Percentiles rank a stretch among this genome's conserved stretches.
phyloP scores from a whole-genome alignment of 2,113 vertebrate genomes.

The Podilymbus podiceps region DNA sequence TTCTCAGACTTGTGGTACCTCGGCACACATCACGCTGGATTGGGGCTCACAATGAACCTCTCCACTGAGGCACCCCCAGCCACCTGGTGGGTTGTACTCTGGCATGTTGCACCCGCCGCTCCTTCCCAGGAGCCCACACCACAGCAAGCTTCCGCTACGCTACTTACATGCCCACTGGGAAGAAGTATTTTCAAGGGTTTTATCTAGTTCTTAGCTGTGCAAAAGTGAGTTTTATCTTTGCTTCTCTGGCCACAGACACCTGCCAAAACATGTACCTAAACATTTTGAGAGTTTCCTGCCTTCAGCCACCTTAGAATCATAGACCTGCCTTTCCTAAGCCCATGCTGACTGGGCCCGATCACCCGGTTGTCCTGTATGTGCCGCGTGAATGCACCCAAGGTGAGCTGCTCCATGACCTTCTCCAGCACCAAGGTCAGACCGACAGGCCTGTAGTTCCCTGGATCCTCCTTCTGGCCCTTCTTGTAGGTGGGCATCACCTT shows the following conservation, averaged over 20 bases:
- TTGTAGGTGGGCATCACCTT: no score
- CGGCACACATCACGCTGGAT: not conserved
- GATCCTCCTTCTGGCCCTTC: no score
- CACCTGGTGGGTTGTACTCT: not conserved
- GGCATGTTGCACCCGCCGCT: not conserved
- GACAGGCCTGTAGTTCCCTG: no score
- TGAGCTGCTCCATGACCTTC: no score
- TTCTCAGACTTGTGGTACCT: not conserved
- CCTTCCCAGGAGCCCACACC: not conserved
- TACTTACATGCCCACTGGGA: not conserved
- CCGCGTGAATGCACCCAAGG: no score
- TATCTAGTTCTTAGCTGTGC: not conserved
- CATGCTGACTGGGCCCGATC: no score
- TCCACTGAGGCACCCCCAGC: not conserved
- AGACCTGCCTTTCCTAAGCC: no score
- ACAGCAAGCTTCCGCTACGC: not conserved
- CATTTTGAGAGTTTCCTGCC: not conserved
- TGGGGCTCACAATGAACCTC: not conserved
- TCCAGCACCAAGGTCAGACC: no score
- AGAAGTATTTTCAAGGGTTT: not conserved
- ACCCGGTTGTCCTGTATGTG: no score
- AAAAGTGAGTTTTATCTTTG: not conserved
- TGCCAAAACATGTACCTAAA: not conserved
- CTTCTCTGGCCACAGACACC: not conserved
- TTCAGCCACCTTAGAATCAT: not conserved